Conservation (phyloP, 2,113 vertebrate species). For the Ochotona princeps region DNA sequence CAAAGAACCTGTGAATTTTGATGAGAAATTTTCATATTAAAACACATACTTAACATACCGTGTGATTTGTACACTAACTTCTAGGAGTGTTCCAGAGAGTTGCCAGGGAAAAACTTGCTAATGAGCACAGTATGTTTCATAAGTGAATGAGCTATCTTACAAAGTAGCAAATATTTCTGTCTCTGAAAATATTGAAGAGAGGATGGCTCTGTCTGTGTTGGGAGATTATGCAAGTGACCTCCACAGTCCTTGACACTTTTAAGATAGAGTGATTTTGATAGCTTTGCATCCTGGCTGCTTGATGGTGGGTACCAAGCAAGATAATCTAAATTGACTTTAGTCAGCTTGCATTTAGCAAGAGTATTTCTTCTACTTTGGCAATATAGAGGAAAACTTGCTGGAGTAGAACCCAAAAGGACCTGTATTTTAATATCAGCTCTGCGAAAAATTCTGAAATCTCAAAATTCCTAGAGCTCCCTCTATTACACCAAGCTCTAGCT, state of each 20-base stretch:
- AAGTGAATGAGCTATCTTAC: neutral
- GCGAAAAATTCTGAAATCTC: neutral
- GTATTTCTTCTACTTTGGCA: neutral
- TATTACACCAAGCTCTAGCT: neutral
- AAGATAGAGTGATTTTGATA: neutral
- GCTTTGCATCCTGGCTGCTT: neutral
- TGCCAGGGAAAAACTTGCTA: neutral
- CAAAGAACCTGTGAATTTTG: slow-evolving; percentile 15
- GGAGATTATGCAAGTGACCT: neutral
- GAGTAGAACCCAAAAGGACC: neutral
- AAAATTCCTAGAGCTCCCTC: neutral
- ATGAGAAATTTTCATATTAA: slow-evolving; percentile 1
- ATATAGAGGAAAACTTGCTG: neutral
- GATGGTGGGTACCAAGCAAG: neutral
- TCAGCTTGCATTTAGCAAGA: neutral
- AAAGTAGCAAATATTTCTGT: neutral
- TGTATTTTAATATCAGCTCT: neutral
- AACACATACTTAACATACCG: neutral
- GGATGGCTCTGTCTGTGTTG: neutral
- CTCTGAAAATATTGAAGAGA: neutral
- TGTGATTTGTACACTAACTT: neutral
- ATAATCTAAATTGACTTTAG: neutral
- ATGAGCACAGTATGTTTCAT: neutral
- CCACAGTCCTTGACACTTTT: neutral
- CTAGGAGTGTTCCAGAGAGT: neutral